phyloP scores from a whole-genome alignment of 1,140 invertebrate species.

The Belonocnema kinseyi region DNA sequence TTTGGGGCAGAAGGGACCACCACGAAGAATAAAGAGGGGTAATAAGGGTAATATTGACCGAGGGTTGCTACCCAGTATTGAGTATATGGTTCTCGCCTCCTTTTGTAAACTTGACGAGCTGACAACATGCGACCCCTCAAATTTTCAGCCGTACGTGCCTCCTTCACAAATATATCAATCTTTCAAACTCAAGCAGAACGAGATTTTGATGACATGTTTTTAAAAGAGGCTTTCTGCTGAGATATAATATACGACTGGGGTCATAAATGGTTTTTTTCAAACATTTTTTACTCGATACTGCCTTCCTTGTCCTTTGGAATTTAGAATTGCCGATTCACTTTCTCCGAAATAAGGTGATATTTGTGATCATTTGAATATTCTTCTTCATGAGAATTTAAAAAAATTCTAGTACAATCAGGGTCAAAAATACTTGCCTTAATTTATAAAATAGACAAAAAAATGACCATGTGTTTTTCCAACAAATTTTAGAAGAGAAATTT shows the following conservation, averaged over 20 bases:
- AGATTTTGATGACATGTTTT: constrained; percentile 31
- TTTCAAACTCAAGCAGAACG: constrained; percentile 25
- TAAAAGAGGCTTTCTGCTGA: not conserved
- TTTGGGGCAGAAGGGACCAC: constrained; percentile 25
- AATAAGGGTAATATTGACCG: constrained; percentile 29
- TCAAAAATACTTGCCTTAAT: too few species aligned
- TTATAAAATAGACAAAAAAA: too few species aligned
- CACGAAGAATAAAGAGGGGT: constrained; percentile 21
- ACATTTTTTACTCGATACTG: not conserved
- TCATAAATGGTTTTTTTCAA: not conserved
- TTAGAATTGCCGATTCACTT: too few species aligned
- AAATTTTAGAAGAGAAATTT: too few species aligned
- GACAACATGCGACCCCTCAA: constrained; percentile 29
- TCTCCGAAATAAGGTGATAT: too few species aligned
- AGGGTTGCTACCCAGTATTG: constrained; percentile 7
- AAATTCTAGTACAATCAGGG: too few species aligned
- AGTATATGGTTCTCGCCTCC: constrained; percentile 21
- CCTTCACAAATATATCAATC: constrained; percentile 27
- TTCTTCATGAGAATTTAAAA: too few species aligned
- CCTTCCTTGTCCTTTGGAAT: too few species aligned
- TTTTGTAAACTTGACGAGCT: constrained; percentile 18
- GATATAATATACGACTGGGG: not conserved
- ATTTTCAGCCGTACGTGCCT: constrained; percentile 23
- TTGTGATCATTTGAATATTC: too few species aligned
- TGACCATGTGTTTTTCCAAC: too few species aligned